A percentile compares a stretch with the other conserved stretches of the same genome.
phyloP scores from a whole-genome alignment of 2,888 invertebrate genomes.

The Sphinx pinastri region DNA sequence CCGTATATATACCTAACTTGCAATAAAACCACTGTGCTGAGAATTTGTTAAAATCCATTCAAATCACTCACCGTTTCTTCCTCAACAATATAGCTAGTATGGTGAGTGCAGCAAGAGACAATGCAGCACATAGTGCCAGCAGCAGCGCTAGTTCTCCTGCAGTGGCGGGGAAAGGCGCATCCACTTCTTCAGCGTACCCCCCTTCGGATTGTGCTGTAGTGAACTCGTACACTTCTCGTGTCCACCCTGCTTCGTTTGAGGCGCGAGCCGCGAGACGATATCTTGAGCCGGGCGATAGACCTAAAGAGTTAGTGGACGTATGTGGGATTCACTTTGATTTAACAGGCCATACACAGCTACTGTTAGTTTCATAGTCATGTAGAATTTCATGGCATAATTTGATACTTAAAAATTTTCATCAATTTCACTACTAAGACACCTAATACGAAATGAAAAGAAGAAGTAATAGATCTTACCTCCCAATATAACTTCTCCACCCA shows the following conservation, averaged over 20 bases:
- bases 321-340: background rate
- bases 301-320: constrained; percentile 40
- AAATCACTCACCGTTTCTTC: constrained; percentile 66
- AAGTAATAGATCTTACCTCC: constrained; percentile 58
- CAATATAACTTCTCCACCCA: constrained; percentile 75
- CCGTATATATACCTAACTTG: too few relatives aligned
- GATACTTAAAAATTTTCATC: too few relatives aligned
- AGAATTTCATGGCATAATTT: too few relatives aligned
- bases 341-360: background rate
- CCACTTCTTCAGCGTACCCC: constrained; percentile 74
- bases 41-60: too few relatives aligned
- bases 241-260: constrained; percentile 85
- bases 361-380: too few relatives aligned
- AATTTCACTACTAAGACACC: background rate
- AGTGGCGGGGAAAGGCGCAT: constrained; percentile 76
- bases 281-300: constrained; percentile 83
- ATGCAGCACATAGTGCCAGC: constrained; percentile 82
- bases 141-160: constrained; percentile 76
- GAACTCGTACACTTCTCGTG: constrained; percentile 85
- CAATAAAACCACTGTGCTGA: too few relatives aligned
- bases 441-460: background rate
- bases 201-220: constrained; percentile 83
- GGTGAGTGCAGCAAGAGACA: constrained; percentile 82
- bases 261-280: constrained; percentile 85
- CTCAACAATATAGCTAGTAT: constrained; percentile 84